Conservation (phyloP, 1,140 invertebrate species). For the Gyrodactylus salaris region DNA sequence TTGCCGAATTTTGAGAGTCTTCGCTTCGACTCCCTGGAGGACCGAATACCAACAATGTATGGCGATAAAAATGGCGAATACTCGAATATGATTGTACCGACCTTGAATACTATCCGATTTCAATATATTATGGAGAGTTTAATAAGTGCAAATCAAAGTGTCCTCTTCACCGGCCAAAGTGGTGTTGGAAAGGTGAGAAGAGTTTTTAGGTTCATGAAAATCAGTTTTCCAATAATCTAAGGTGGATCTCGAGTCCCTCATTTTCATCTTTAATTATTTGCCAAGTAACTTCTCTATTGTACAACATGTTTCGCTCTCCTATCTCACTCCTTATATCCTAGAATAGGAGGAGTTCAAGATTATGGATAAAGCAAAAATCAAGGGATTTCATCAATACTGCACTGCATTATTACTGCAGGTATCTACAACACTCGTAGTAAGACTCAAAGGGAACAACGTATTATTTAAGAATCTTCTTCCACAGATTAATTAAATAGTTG, state of each 20-base stretch:
- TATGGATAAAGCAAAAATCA: no score
- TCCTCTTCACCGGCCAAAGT: conserved; percentile 18
- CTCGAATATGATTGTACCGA: conserved; percentile 22
- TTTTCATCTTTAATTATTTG: background rate
- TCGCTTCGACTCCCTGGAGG: conserved; percentile 35
- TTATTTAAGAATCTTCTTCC: no score
- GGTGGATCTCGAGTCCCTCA: background rate
- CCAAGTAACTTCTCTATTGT: background rate
- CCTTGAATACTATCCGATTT: conserved; percentile 19
- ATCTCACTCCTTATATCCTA: no score
- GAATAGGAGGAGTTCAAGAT: no score
- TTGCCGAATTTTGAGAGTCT: conserved; percentile 32
- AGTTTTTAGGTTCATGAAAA: no score
- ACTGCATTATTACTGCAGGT: no score
- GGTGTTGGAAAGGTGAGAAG: conserved; percentile 32
- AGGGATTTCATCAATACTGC: no score
- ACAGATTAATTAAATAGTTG: no score
- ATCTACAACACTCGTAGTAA: no score
- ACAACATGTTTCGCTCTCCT: conserved; percentile 10
- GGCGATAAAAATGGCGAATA: conserved; percentile 26
- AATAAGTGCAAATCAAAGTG: conserved; percentile 31
- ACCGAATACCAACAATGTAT: conserved; percentile 33
- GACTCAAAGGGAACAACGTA: no score
- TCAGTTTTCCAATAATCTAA: no score
- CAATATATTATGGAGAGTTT: conserved; percentile 35